Base-by-base conservation (phyloP, 2,797 vertebrate genomes). In the Phrynocephalus vlangalii region DNA sequence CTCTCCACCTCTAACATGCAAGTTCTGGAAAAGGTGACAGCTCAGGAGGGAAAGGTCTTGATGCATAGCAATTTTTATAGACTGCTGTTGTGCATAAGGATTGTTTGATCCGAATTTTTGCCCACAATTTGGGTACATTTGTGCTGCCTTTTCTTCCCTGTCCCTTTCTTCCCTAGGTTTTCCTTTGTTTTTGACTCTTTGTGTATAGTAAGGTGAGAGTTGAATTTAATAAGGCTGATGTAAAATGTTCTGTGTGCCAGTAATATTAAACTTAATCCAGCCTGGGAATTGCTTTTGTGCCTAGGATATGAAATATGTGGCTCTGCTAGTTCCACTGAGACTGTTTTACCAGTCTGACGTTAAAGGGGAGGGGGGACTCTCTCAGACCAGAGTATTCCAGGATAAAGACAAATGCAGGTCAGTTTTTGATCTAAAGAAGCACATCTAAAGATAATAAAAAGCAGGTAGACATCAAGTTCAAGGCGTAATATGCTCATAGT, bases 221-320 rank as follows among this genome's bases (percentile, higher is more conserved):
- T 95, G 80, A 95, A 92, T 96, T 96, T 96, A 95, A 96, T 95
- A 94, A 88, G 86, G 91, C 92, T 95, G 94, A 96, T 92, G 79
- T 85, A 94, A 93, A 91, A 83, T 91, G 63, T 90, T 95, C 89
- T 95, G 90, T 92, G 82, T 18, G 71, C 87, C 91, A 88, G 91
- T 94, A 94, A 96, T 96, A 96, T 91, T 96, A 95, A 94, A 94
- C 87, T 96, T 96, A 96, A 96, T 96, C 93, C 93, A 94, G 88
- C 48, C 83, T 92, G 91, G 92, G 93, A 96, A 96, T 95, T 95
- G 94, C 87, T 94, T 96, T 96, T 96, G 90, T 95, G 90, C 93
- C 93, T 93, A 93, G 89, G 86, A 93, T 95, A 89, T 96, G 92
- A 97, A 96, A 95, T 95, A 91, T 30, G 3, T 92, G 93, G 94